Base-by-base conservation (phyloP, 2,888 invertebrate species). In the Helobdella robusta region DNA sequence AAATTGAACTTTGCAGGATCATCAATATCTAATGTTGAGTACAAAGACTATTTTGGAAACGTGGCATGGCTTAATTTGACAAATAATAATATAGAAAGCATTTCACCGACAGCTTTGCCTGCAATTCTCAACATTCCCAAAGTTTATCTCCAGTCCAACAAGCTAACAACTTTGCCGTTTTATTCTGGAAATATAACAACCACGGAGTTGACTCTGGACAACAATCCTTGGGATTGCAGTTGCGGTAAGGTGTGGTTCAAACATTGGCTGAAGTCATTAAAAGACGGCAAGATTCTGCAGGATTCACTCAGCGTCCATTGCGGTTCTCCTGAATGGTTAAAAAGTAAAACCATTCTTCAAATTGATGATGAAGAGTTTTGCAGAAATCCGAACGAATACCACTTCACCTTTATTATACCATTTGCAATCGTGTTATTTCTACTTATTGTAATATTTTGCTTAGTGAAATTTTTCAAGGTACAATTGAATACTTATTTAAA, bases 321-420 rank as follows among this genome's bases (percentile, higher is more conserved):
- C 34, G 18, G 2, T 20, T 28, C 52, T 25, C 66, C 66, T 1
- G 2, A 28, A 2, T 54, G 62, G 62, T 18, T 62, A 23, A 15
- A 30, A 18, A 62, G 66, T 2, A 35, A 50, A 23, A 35, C 32
- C 44, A 62, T 66, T 20, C 44, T 36, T 28, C 32, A 25, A 3
- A 40, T 66, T 2, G 59, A 59, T 4, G 66, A 66, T 30, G 11
- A 8, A n/a, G 66, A 66, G n/a, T 61, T 61, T 44, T 66, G 66
- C 52, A n/a, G 11, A 0, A 30, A 62, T 30, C 61, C 66, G 0
- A 60, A 60, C 20, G n/a, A n/a, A n/a, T n/a, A n/a, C n/a, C n/a
- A n/a, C n/a, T n/a, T n/a, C n/a, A n/a, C n/a, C n/a, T 8, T 23
- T 25, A 25, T 48, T 34, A 28, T 58, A 15, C 40, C 58, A 25